A percentile compares a stretch with the other conserved stretches of the same genome.
phyloP scores from a whole-genome alignment of 2,113 vertebrate genomes.

The Silurus asotus region DNA sequence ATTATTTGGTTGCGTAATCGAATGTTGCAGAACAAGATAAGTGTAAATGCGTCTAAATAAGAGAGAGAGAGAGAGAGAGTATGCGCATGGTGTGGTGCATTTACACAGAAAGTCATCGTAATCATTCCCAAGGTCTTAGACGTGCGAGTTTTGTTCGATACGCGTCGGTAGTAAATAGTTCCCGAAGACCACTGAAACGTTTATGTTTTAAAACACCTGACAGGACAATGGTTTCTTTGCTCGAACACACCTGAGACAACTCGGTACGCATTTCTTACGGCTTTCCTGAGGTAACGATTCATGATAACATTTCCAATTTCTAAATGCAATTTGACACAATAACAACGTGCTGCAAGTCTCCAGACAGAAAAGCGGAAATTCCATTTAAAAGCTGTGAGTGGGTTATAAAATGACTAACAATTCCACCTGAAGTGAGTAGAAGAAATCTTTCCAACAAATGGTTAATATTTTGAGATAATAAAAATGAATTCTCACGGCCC shows the following conservation, averaged over 20 bases:
- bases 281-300: not conserved
- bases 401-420: not conserved
- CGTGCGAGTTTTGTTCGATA: not conserved
- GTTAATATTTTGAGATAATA: not conserved
- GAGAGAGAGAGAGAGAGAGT: not conserved
- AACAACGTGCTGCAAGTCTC: not conserved
- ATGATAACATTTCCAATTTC: not conserved
- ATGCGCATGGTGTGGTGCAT: not conserved
- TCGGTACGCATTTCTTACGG: not conserved
- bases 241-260: conserved; percentile 2
- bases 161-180: not conserved
- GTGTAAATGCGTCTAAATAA: not conserved
- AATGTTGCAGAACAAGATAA: conserved; percentile 16
- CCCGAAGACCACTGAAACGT: not conserved
- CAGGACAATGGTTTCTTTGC: not conserved
- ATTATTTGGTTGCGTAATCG: not conserved
- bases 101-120: not conserved
- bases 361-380: not conserved
- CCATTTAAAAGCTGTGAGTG: not conserved
- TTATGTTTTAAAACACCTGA: not conserved
- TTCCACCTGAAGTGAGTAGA: no score
- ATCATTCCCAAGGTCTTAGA: not conserved
- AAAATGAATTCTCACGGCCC: not conserved
- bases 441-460: not conserved
- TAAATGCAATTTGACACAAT: not conserved